These are phyloP conservation scores for Cololabis saira DNA, from an alignment of 2,113 vertebrate genomes.

Conservation along the genomic window DNA sequence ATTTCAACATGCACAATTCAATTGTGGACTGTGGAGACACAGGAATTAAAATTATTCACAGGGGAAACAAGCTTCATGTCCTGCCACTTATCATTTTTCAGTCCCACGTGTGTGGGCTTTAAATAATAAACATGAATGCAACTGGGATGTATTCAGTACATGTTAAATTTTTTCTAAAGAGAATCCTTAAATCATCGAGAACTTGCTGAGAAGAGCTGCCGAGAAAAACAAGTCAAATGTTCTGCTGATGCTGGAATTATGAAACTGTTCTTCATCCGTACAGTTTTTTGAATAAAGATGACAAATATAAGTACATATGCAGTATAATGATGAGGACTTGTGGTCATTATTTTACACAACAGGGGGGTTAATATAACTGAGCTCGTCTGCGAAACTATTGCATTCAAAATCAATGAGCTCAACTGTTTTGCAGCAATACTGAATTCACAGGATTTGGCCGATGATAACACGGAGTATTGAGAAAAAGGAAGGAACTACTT, in stretches of 20 bases:
- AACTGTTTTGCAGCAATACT: constrained; percentile 17
- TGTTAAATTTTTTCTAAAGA: constrained; percentile 41
- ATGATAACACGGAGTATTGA: background rate
- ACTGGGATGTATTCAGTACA: constrained; percentile 48
- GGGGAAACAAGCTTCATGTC: background rate
- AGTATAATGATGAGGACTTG: background rate
- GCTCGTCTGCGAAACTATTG: background rate
- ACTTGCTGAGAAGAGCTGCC: constrained; percentile 55
- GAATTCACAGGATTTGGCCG: constrained; percentile 12
- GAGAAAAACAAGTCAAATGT: constrained; percentile 34
- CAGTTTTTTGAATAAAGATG: constrained; percentile 9
- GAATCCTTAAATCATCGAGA: constrained; percentile 24
- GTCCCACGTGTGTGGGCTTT: background rate
- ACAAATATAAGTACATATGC: background rate
- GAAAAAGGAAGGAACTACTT: too few species aligned
- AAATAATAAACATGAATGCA: constrained; percentile 28
- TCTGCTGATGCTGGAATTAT: constrained; percentile 22
- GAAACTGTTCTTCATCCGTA: constrained; percentile 16
- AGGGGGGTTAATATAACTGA: background rate
- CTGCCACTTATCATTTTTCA: background rate
- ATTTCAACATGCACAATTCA: too few species aligned
- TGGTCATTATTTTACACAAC: background rate
- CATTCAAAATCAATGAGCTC: constrained; percentile 9
- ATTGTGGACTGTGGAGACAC: background rate
- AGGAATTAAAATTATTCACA: background rate